phyloP scores from a whole-genome alignment of 2,797 vertebrate genomes.

The Parauchenoglanis ngamensis region DNA sequence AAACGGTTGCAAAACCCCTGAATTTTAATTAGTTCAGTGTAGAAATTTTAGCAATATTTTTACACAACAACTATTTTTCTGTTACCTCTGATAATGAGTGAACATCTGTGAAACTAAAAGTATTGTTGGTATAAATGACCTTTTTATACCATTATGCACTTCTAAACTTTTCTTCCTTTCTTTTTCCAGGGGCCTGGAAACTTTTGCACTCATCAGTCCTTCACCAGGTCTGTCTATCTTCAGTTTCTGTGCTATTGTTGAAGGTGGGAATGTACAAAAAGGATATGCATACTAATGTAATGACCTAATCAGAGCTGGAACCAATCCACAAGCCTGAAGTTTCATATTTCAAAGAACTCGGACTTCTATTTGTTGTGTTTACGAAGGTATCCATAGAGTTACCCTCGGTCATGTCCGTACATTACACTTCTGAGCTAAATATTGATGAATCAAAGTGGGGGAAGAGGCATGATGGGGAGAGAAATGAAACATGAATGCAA shows the following conservation, averaged over 20 bases:
- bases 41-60: not conserved
- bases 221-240: not conserved
- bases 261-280: not conserved
- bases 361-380: slow-evolving; percentile 28
- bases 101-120: not conserved
- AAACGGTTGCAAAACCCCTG: not conserved
- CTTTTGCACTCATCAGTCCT: not conserved
- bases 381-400: slow-evolving; percentile 25
- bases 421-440: not conserved
- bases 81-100: not conserved
- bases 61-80: not conserved
- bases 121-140: not conserved
- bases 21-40: not conserved
- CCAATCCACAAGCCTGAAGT: not conserved
- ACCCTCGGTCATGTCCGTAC: not conserved
- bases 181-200: not conserved
- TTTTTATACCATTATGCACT: not conserved
- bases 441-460: not conserved
- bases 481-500: not conserved
- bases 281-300: not conserved
- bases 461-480: not conserved
- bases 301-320: not conserved
- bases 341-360: slow-evolving; percentile 8
- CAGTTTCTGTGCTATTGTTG: not conserved
- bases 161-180: not conserved